Evolutionary conservation across 1,140 invertebrate genomes (phyloP).

Genomic region (Drosophila pectinifera): DNA sequence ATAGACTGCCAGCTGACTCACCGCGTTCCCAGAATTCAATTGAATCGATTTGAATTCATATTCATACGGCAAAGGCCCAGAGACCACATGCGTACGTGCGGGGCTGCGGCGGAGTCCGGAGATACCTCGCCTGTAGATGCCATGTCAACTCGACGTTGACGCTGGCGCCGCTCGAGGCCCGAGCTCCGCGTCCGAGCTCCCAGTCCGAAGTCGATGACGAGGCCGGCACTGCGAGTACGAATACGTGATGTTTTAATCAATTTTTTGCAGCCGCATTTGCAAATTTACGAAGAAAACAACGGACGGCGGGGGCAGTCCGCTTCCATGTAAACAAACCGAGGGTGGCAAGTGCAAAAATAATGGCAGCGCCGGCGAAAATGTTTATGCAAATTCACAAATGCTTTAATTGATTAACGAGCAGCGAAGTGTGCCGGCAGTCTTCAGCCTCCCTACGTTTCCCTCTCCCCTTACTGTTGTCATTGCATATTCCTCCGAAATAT

Average conservation of each 20-base stretch:
- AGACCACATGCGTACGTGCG: constrained; percentile 69
- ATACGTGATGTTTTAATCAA: constrained; percentile 83
- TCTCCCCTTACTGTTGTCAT: constrained; percentile 21
- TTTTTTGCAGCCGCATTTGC: constrained; percentile 59
- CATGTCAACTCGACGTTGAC: constrained; percentile 44
- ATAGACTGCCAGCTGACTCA: constrained; percentile 62
- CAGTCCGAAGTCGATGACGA: constrained; percentile 20
- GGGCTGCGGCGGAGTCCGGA: constrained; percentile 28
- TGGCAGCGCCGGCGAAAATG: constrained; percentile 47
- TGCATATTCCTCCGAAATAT: constrained; percentile 24
- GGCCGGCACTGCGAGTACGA: constrained; percentile 49
- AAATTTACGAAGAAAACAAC: constrained; percentile 25
- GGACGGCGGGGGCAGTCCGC: neutral
- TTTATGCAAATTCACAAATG: constrained; percentile 71
- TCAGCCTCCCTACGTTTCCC: neutral
- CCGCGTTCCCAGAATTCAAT: constrained; percentile 57
- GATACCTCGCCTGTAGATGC: constrained; percentile 16
- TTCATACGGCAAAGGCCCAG: constrained; percentile 33
- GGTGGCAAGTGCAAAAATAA: constrained; percentile 62
- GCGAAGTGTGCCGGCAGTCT: constrained; percentile 49
- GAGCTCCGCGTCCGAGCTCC: constrained; percentile 21
- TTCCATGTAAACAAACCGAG: constrained; percentile 56
- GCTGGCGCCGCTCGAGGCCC: constrained; percentile 53
- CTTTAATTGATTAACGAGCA: constrained; percentile 70
- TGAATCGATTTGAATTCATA: constrained; percentile 66